Percentiles rank a stretch among this genome's conserved stretches.
Conservation (phyloP, 2,113 vertebrate species). For the Otis tarda region DNA sequence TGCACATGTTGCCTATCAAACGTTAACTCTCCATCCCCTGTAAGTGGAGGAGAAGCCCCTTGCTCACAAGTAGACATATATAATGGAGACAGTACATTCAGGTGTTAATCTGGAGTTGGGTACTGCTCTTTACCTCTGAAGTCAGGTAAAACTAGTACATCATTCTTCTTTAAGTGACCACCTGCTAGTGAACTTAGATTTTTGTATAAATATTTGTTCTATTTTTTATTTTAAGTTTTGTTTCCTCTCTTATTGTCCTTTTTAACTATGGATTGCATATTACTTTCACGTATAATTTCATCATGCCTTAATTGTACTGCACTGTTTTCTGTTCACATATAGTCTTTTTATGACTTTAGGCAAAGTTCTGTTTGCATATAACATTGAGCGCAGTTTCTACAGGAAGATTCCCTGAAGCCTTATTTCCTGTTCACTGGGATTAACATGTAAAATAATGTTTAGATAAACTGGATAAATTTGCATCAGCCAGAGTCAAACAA, state of each 20-base stretch:
- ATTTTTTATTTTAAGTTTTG: background rate
- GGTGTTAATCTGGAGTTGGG: background rate
- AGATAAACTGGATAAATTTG: background rate
- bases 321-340: background rate
- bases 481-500: background rate
- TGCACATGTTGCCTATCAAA: background rate
- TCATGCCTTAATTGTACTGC: background rate
- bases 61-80: too few species aligned
- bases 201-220: background rate
- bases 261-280: background rate
- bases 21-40: accelerated
- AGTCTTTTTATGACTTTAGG: background rate
- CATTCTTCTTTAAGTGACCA: background rate
- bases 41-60: background rate
- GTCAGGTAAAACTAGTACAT: background rate
- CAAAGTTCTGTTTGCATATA: background rate
- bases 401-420: background rate
- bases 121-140: background rate
- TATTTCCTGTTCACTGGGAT: background rate
- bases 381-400: background rate
- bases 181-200: background rate
- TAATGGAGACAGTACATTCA: background rate
- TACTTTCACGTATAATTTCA: background rate
- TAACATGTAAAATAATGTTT: background rate
- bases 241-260: background rate